Evolutionary conservation across 2,797 vertebrate genomes (phyloP).

Genomic region (Pseudochaenichthys georgianus): DNA sequence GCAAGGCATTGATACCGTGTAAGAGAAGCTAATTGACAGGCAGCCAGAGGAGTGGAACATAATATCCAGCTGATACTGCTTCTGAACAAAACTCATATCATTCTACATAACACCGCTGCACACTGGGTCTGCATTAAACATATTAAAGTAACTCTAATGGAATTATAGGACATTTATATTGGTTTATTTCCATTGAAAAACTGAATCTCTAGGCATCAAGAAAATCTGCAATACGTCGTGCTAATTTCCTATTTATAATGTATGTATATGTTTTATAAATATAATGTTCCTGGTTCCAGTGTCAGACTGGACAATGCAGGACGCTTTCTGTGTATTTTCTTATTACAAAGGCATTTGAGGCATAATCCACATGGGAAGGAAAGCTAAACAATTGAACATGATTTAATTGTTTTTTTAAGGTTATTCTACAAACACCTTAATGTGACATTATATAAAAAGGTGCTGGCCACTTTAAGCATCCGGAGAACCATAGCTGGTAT

Average conservation of each 20-base stretch:
- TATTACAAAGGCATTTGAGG: neutral
- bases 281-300: neutral
- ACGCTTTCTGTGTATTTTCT: neutral
- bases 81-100: constrained; percentile 6
- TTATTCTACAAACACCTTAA: neutral
- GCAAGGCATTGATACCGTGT: constrained; percentile 41
- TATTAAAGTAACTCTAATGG: neutral
- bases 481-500: neutral
- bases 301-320: neutral
- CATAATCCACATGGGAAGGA: neutral
- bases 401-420: neutral
- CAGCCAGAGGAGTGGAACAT: constrained; percentile 28
- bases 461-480: neutral
- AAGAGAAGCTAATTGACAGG: constrained; percentile 44
- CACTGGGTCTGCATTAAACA: neutral
- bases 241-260: neutral
- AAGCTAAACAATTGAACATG: neutral
- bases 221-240: neutral
- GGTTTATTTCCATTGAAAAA: neutral
- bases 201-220: neutral
- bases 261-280: neutral
- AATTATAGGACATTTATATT: neutral
- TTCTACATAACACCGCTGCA: neutral
- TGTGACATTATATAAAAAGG: neutral
- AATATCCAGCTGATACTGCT: neutral